A percentile compares a stretch with the other conserved stretches of the same genome.
These are phyloP conservation scores for Selene dorsalis DNA, from an alignment of 2,797 vertebrate genomes.

Conservation along the genomic window DNA sequence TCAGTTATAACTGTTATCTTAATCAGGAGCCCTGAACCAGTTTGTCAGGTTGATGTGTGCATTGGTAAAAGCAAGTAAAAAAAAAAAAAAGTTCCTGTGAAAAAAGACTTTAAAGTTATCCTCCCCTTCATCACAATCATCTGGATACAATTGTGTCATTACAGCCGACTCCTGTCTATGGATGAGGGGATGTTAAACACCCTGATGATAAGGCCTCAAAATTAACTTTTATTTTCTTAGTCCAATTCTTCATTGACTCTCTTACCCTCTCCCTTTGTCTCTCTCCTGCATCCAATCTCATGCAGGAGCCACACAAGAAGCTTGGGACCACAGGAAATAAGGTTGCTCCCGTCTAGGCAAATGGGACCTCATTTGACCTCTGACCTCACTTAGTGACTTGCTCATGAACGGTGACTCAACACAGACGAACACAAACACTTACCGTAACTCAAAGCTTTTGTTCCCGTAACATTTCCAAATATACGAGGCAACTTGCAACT, in stretches of 20 bases:
- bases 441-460: conserved; percentile 64
- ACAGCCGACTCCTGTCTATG: conserved; percentile 68
- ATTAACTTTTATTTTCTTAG: conserved; percentile 55
- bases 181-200: conserved; percentile 68
- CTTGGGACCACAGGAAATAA: conserved; percentile 58
- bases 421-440: conserved; percentile 67
- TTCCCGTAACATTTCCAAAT: conserved; percentile 70
- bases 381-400: conserved; percentile 61
- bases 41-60: conserved; percentile 50
- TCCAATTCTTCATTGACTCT: conserved; percentile 24
- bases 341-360: conserved; percentile 33
- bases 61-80: conserved; percentile 31
- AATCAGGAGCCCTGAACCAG: conserved; percentile 48
- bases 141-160: conserved; percentile 83
- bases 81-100: conserved; percentile 43
- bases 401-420: conserved; percentile 67
- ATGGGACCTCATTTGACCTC: conserved; percentile 66
- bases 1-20: conserved; percentile 57
- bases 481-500: conserved; percentile 39
- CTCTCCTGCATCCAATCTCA: conserved; percentile 45
- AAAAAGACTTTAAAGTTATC: conserved; percentile 54
- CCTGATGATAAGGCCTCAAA: conserved; percentile 61
- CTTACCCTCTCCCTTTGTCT: background rate
- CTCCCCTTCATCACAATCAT: conserved; percentile 66
- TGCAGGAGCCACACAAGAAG: conserved; percentile 79